These are phyloP conservation scores for Drymonia ruficornis DNA, from an alignment of 2,888 invertebrate genomes.

Conservation along the genomic window DNA sequence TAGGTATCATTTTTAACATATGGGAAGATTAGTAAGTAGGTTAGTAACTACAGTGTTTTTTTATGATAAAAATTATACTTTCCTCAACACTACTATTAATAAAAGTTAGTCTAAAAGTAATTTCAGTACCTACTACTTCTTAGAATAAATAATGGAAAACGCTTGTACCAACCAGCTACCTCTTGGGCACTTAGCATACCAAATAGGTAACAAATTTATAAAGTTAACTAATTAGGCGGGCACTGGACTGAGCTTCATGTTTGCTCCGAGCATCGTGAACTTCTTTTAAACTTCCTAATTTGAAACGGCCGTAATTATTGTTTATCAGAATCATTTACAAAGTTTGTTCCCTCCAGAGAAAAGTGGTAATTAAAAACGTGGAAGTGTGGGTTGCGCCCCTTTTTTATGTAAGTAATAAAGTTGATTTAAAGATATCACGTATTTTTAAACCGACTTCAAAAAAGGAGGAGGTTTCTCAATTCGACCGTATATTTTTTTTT, in stretches of 20 bases:
- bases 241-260: slow-evolving; percentile 70
- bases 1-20: too few relatives aligned
- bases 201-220: slow-evolving; percentile 81
- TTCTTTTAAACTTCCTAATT: slow-evolving; percentile 70
- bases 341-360: slow-evolving; percentile 44
- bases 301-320: slow-evolving; percentile 68
- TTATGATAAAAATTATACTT: too few relatives aligned
- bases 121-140: slow-evolving; percentile 46
- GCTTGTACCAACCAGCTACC: slow-evolving; percentile 47
- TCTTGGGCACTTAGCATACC: slow-evolving; percentile 76
- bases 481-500: too few relatives aligned
- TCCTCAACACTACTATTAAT: neutral
- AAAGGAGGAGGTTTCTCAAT: too few relatives aligned
- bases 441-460: too few relatives aligned
- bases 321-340: slow-evolving; percentile 59
- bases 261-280: slow-evolving; percentile 66
- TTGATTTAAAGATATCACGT: slow-evolving; percentile 26
- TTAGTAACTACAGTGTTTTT: too few relatives aligned
- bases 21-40: too few relatives aligned
- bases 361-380: slow-evolving; percentile 49
- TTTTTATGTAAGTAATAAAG: slow-evolving; percentile 27
- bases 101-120: slow-evolving; percentile 23
- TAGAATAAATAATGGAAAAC: slow-evolving; percentile 43
- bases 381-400: slow-evolving; percentile 25
- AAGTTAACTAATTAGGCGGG: slow-evolving; percentile 76